Base-by-base conservation (phyloP, 2,888 invertebrate species). In the Disparrhopalites patrizii region DNA sequence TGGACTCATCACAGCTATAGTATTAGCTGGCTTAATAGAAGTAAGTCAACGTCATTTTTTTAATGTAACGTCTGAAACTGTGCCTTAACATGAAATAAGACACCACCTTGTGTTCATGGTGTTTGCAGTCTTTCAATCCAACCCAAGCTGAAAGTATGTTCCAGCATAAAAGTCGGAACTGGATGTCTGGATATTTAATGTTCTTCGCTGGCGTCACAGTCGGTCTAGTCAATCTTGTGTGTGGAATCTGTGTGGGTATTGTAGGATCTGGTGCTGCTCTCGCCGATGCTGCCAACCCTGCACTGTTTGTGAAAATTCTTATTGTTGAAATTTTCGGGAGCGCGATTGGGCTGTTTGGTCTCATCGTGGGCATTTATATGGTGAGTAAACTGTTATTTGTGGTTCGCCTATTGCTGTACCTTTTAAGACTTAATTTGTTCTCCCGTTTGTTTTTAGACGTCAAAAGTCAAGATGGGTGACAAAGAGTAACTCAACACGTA, bases 301-400 rank as follows among this genome's bases (percentile, higher is more conserved):
- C 91, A 2, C 85, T 99, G 7, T 99, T 99, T 78, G 98, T 99
- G 58, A 98, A 97, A 81, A 96, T 99, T 79, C 85, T 99, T 50
- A 97, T 99, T 80, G 91, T 99, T 52, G 99, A 99, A 82, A 99
- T 99, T 81, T 99, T 99, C 79, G 99, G 96, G 67, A 95, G 94
- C 78, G 99, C 99, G 77, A 98, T 99, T 78, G 99, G 99, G 78
- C 86, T 99, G 25, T 99, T 99, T 81, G 99, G 99, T 63, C 85
- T 99, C 65, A 99, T 99, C 80, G 96, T 99, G 72, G 96, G 97
- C 74, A 96, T 99, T 80, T 93, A 92, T 80, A 90, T 93, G 90
- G 85, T 85, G 78, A 79, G 79, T 75, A 52, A 13, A 15, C 15
- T 61, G 15, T 1, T 18, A 7, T n/a, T 13, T 3, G 2, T 38